phyloP scores from a whole-genome alignment of 2,888 invertebrate genomes.

The Piscicola geometra region DNA sequence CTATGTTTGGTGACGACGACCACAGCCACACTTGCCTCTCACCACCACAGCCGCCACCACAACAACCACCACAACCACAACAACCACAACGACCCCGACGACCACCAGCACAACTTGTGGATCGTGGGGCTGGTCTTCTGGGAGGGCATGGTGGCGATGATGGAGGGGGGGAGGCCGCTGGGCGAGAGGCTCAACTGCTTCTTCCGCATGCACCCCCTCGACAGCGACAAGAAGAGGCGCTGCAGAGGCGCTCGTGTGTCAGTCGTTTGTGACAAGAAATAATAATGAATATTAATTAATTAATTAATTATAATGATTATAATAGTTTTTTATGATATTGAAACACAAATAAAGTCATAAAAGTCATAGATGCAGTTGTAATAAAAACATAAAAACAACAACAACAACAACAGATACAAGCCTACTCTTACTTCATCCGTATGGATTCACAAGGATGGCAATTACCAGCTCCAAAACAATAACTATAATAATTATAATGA shows the following conservation, averaged over 20 bases:
- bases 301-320: background rate
- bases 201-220: slow-evolving; percentile 12
- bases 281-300: background rate
- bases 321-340: background rate
- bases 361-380: background rate
- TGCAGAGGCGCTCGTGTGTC: background rate
- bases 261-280: background rate
- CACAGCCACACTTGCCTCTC: background rate
- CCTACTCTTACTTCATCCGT: too few relatives aligned
- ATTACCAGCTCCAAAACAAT: background rate
- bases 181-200: slow-evolving; percentile 15
- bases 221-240: slow-evolving; percentile 22
- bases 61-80: background rate
- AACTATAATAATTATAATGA: background rate
- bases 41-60: background rate
- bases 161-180: slow-evolving; percentile 1
- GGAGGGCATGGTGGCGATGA: slow-evolving; percentile 21
- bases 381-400: background rate
- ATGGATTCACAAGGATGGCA: background rate
- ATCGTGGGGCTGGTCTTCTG: slow-evolving; percentile 28
- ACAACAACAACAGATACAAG: too few relatives aligned
- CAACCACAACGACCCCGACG: background rate
- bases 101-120: background rate
- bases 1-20: slow-evolving; percentile 25
- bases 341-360: background rate